These are phyloP conservation scores for Eretmochelys imbricata DNA, from an alignment of 2,113 vertebrate genomes.

Conservation along the genomic window DNA sequence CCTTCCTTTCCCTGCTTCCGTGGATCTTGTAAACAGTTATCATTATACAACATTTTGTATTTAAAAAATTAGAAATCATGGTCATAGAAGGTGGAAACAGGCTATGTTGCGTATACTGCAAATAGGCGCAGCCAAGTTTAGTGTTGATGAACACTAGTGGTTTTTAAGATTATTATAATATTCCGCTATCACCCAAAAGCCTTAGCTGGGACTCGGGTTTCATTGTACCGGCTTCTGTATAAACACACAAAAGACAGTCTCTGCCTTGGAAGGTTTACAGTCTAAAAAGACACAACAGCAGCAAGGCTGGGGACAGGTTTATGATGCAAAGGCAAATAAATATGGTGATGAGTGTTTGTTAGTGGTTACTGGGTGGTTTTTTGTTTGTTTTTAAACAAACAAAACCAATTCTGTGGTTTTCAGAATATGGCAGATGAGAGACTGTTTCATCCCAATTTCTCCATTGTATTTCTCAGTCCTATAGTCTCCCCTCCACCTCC, in stretches of 20 bases:
- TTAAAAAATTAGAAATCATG: background rate
- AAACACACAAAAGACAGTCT: background rate
- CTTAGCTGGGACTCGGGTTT: background rate
- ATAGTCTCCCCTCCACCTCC: background rate
- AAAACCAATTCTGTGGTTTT: background rate
- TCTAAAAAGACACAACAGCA: accelerated
- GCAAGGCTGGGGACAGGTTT: accelerated
- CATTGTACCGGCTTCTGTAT: background rate
- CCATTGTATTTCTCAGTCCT: background rate
- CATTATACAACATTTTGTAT: background rate
- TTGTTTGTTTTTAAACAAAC: background rate
- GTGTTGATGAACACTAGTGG: background rate
- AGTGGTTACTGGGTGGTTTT: background rate
- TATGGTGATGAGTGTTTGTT: background rate
- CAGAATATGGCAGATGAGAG: background rate
- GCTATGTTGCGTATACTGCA: background rate
- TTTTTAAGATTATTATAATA: background rate
- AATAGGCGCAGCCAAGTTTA: background rate
- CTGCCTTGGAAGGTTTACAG: background rate
- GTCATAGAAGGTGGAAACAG: background rate
- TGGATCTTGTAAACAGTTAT: background rate
- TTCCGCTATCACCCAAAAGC: background rate
- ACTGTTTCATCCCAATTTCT: background rate
- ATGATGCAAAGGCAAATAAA: background rate
- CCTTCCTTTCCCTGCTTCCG: background rate